Evolutionary conservation across 2,888 invertebrate genomes (phyloP).

Genomic region (Lamellibrachia satsuma): DNA sequence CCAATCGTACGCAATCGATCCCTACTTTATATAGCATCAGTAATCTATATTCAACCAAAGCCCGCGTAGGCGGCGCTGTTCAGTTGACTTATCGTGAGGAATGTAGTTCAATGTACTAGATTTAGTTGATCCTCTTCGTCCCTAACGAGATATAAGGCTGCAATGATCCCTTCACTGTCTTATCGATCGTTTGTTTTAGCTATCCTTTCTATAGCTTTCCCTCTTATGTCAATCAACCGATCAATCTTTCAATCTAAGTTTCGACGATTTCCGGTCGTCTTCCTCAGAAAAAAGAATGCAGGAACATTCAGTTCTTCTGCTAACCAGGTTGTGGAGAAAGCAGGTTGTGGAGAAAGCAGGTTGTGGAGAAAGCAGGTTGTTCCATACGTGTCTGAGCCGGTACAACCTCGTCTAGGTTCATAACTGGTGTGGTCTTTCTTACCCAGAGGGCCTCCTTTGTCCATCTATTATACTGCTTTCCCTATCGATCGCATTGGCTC

Average conservation of each 20-base stretch:
- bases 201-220: not conserved
- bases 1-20: constrained; percentile 14
- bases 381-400: too few species aligned
- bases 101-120: not conserved
- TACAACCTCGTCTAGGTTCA: too few species aligned
- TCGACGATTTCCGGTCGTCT: not conserved
- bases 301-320: too few species aligned
- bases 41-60: not conserved
- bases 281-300: too few species aligned
- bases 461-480: too few species aligned
- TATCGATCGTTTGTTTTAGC: not conserved
- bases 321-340: too few species aligned
- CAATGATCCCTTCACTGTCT: not conserved
- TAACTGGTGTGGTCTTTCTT: too few species aligned
- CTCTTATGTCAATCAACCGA: not conserved
- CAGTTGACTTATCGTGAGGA: not conserved
- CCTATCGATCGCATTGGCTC: too few species aligned
- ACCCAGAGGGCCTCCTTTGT: too few species aligned
- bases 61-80: not conserved
- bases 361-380: too few species aligned
- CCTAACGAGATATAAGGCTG: not conserved
- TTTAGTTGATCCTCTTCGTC: not conserved
- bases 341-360: too few species aligned
- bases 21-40: not conserved
- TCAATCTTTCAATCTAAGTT: not conserved